Percentiles rank a stretch among this genome's conserved stretches.
These are phyloP conservation scores for Florisuga fusca DNA, from an alignment of 2,797 vertebrate species.

Conservation along the genomic window DNA sequence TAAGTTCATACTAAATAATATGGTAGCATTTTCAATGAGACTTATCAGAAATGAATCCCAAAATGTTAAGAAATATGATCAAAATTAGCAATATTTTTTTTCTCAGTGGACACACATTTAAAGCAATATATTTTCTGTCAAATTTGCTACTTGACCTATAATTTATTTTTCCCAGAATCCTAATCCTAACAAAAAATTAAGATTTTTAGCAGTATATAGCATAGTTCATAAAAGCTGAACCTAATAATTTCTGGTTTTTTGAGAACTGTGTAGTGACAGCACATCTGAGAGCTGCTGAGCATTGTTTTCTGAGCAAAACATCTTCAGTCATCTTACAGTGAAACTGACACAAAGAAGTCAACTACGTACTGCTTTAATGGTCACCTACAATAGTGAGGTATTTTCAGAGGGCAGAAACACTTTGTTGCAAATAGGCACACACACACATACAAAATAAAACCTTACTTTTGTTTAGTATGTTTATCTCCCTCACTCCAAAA, in stretches of 20 bases:
- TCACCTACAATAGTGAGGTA: background rate
- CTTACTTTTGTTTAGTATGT: background rate
- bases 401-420: background rate
- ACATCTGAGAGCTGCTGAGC: background rate
- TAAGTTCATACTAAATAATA: background rate
- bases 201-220: background rate
- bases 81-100: background rate
- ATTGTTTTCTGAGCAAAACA: background rate
- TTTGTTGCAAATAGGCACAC: background rate
- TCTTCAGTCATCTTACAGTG: background rate
- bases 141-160: background rate
- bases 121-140: background rate
- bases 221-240: background rate
- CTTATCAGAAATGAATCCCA: background rate
- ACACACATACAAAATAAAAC: background rate
- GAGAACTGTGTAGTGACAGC: background rate
- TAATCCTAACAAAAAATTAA: background rate
- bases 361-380: background rate
- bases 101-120: no score
- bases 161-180: background rate
- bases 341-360: background rate
- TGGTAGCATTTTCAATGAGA: background rate
- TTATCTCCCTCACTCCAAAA: background rate
- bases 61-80: background rate
- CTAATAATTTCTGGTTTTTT: background rate